Percentiles rank a stretch among this genome's conserved stretches.
Conservation (phyloP, 2,888 invertebrate genomes). For the Brassicogethes aeneus region DNA sequence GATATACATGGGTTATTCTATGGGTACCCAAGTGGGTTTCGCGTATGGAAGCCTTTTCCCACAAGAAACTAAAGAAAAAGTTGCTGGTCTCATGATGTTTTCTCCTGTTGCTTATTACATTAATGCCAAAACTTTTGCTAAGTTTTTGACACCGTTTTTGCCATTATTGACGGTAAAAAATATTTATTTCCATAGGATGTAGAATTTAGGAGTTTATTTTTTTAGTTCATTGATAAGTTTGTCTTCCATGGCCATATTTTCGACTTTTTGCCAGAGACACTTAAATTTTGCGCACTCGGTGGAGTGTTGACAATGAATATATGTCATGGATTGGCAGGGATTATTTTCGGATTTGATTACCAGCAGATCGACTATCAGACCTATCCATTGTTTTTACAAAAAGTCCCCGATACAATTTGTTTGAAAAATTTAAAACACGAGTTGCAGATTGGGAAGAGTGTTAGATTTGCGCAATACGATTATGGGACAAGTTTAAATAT, state of each 20-base stretch:
- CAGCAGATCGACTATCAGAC: slow-evolving; percentile 6
- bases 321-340: neutral
- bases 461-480: slow-evolving; percentile 7
- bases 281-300: neutral
- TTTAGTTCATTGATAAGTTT: neutral
- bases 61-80: slow-evolving; percentile 6
- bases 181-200: too few relatives aligned
- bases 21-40: slow-evolving; percentile 13
- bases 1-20: slow-evolving; percentile 14
- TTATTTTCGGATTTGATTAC: slow-evolving; percentile 3
- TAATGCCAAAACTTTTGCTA: slow-evolving; percentile 6
- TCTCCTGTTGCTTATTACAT: slow-evolving; percentile 10
- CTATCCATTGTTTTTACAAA: slow-evolving; percentile 7
- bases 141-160: slow-evolving; percentile 7
- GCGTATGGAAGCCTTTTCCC: slow-evolving; percentile 9
- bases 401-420: slow-evolving; percentile 7
- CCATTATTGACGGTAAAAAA: slow-evolving; percentile 6
- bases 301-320: neutral
- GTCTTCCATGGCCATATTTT: neutral
- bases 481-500: slow-evolving; percentile 7
- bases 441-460: slow-evolving; percentile 6
- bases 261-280: too few relatives aligned
- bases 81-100: slow-evolving; percentile 9
- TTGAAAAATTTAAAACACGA: slow-evolving; percentile 7
- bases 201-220: too few relatives aligned